Percentiles rank a stretch among this genome's conserved stretches.
phyloP scores from a whole-genome alignment of 2,888 invertebrate genomes.

The Dolichomitus sp. region DNA sequence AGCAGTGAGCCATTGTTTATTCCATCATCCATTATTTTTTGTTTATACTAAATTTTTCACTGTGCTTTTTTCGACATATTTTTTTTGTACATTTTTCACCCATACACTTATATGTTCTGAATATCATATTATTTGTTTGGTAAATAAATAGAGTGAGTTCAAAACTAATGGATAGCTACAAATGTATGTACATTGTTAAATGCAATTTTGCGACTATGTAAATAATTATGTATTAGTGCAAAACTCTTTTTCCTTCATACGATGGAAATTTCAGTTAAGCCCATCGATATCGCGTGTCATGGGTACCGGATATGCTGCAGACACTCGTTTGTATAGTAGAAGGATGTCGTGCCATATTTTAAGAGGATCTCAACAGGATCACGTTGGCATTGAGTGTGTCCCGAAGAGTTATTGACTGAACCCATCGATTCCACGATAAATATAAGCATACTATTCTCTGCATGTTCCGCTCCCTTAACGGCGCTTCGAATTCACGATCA shows the following conservation, averaged over 20 bases:
- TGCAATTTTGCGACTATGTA: not conserved
- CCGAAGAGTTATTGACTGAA: slow-evolving; percentile 34
- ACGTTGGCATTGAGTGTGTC: slow-evolving; percentile 32
- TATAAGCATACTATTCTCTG: not conserved
- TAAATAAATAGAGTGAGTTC: no score
- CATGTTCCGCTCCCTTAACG: not conserved
- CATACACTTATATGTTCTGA: no score
- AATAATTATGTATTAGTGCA: not conserved
- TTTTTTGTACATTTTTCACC: no score
- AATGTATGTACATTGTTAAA: not conserved
- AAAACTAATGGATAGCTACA: no score
- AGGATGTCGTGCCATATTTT: slow-evolving; percentile 9
- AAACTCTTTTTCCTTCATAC: not conserved
- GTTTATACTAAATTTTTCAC: no score
- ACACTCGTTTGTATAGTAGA: not conserved
- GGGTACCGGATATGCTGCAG: not conserved
- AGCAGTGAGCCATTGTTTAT: no score
- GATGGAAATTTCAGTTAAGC: slow-evolving; percentile 52
- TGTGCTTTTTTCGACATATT: no score
- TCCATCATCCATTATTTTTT: no score
- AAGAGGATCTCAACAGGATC: slow-evolving; percentile 11
- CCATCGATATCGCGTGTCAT: slow-evolving; percentile 43
- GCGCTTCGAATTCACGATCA: not conserved
- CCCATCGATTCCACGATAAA: not conserved
- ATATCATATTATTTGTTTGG: no score